Base-by-base conservation (phyloP, 2,797 vertebrate genomes). In the Crenuchus spilurus region DNA sequence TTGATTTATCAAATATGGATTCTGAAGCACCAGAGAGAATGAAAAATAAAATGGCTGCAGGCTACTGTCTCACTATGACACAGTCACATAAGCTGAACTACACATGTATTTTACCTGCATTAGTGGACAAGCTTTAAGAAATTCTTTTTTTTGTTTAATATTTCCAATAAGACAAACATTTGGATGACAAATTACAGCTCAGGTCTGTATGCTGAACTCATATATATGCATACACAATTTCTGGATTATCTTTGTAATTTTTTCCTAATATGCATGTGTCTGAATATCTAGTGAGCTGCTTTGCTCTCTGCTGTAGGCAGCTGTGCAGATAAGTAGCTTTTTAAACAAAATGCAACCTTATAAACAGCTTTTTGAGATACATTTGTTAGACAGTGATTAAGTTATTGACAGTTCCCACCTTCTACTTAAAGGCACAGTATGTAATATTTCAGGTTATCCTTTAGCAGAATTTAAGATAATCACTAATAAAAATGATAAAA, bases 131-230 rank as follows among this genome's bases (percentile, higher is more conserved):
- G 81, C 84, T 84, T 87, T 82, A 75, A 70, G 77, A 83, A 88
- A 84, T 88, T 82, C 73, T 86, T 78, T 74, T 74, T 81, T 78
- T 62, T 84, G 79, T 90, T 92, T 87, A 91, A 92, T 90, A 90
- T 91, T 91, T 91, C 78, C 92, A 86, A 84, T 49, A 54, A 78
- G 48, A n/a, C 82, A 84, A 91, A 91, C 51, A 18, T 82, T 86
- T 82, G 49, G 16, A 77, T 74, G 78, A 55, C 61, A 82, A 80
- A 82, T 80, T 80, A 78, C 71, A 79, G 65, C 77, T 83, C 70
- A 62, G 65, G 79, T 83, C 81, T 81, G 24, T 57, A 18, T 77
- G 77, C 72, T 58, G 78, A 82, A 84, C 65, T 48, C 55, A 18
- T 81, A 74, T 63, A 80, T 80, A 80, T 60, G 78, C 79, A 62